phyloP scores from a whole-genome alignment of 2,888 invertebrate genomes.

The Drosophila kambysellisi region DNA sequence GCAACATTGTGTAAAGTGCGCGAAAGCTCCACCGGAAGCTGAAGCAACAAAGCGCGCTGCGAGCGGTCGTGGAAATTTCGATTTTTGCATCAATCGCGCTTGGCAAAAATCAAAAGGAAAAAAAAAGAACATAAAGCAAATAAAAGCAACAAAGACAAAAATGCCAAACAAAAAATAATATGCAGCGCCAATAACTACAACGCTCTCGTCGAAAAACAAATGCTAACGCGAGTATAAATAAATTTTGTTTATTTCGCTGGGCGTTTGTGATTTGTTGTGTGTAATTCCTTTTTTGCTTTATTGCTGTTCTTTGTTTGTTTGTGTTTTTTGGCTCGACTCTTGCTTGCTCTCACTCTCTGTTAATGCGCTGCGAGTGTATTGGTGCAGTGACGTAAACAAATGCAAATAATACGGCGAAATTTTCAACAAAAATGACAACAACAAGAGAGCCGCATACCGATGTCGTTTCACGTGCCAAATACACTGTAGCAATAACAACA shows the following conservation, averaged over 20 bases:
- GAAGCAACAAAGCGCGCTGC: conserved; percentile 43
- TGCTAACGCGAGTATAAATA: conserved; percentile 36
- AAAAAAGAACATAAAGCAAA: conserved; percentile 5
- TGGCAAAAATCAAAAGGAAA: conserved; percentile 21
- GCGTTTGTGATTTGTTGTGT: conserved; percentile 30
- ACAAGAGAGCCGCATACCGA: conserved; percentile 51
- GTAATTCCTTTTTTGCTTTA: conserved; percentile 38
- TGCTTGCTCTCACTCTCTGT: conserved; percentile 13
- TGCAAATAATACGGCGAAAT: conserved; percentile 49
- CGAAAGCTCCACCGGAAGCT: conserved; percentile 12
- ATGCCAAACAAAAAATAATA: conserved; percentile 34
- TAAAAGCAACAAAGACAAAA: conserved; percentile 37
- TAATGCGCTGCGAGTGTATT: conserved; percentile 29
- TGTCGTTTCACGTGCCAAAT: conserved; percentile 70
- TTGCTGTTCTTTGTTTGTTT: conserved; percentile 51
- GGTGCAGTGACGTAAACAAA: conserved; percentile 74
- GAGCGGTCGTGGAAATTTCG: conserved; percentile 71
- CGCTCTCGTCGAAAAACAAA: conserved; percentile 20
- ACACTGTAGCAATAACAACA: conserved; percentile 41
- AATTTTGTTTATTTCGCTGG: conserved; percentile 38
- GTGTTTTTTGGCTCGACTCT: conserved; percentile 51
- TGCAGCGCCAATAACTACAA: conserved; percentile 29
- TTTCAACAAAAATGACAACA: conserved; percentile 51
- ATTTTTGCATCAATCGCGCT: conserved; percentile 63
- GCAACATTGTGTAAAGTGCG: conserved; percentile 25